Conservation (phyloP, 2,888 invertebrate species). For the Laothoe populi region DNA sequence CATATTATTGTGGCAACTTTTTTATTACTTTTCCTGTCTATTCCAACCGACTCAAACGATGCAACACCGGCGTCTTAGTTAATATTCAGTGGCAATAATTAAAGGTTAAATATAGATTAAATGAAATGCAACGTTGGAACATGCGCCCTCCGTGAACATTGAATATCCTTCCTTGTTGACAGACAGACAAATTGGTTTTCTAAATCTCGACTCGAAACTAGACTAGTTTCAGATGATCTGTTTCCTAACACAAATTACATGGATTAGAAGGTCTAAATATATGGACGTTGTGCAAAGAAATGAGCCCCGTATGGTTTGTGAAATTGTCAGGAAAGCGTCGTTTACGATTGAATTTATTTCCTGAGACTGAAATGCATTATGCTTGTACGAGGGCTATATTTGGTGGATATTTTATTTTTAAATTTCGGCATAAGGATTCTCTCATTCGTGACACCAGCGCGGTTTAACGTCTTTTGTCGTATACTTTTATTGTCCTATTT, state of each 20-base stretch:
- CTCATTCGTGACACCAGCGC: not conserved
- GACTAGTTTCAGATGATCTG: conserved; percentile 33
- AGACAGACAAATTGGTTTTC: conserved; percentile 76
- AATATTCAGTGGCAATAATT: conserved; percentile 31
- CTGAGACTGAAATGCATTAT: conserved; percentile 3
- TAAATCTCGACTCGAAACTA: conserved; percentile 48
- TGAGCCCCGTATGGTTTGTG: conserved; percentile 54
- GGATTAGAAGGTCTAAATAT: conserved; percentile 27
- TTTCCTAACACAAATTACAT: not conserved
- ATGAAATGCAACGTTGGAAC: conserved; percentile 47
- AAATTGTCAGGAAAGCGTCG: conserved; percentile 46
- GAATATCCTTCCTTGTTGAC: conserved; percentile 69
- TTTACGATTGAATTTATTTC: conserved; percentile 30
- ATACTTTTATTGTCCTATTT: no score
- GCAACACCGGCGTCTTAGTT: not conserved
- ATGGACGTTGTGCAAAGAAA: conserved; percentile 44
- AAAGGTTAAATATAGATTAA: conserved; percentile 49
- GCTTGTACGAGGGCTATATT: not conserved
- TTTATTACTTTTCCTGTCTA: not conserved
- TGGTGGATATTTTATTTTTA: not conserved
- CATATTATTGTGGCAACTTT: not conserved
- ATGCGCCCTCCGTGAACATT: conserved; percentile 48
- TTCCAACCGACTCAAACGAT: no score
- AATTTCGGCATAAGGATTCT: not conserved
- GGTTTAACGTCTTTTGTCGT: no score